Conservation (phyloP, 2,113 vertebrate genomes). For the Ciconia stormi region DNA sequence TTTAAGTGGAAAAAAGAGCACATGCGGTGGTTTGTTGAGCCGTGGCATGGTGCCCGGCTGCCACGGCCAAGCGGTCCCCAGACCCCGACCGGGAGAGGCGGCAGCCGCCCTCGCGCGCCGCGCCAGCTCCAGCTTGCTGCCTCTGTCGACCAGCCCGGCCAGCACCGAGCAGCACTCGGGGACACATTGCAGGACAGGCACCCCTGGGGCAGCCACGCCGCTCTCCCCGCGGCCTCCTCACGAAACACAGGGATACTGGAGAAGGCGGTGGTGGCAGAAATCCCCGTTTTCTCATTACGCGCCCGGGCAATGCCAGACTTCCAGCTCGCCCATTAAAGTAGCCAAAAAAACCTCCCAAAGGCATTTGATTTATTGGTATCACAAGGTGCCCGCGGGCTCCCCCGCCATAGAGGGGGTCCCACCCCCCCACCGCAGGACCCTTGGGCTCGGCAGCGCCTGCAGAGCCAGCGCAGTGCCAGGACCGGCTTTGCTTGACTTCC, state of each 20-base stretch:
- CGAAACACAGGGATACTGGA: accelerated
- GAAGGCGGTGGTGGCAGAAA: accelerated
- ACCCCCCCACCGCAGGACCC: not conserved
- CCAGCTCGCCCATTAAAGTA: not conserved
- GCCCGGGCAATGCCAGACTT: accelerated
- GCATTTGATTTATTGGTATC: not conserved
- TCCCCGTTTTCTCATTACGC: not conserved
- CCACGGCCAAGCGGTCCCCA: accelerated
- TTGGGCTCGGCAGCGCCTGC: accelerated
- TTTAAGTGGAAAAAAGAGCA: not conserved
- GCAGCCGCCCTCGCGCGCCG: accelerated
- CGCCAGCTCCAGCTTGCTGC: not conserved
- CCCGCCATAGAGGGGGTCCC: accelerated
- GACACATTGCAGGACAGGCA: not conserved
- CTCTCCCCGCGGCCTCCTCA: no score
- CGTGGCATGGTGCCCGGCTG: accelerated
- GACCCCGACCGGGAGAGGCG: accelerated
- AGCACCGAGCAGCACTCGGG: not conserved
- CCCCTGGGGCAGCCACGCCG: not conserved
- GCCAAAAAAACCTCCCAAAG: not conserved
- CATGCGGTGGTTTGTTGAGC: not conserved
- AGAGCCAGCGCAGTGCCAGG: not conserved
- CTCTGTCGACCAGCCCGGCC: not conserved
- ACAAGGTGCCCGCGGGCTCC: accelerated
- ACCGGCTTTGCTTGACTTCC: not conserved